Percentiles rank a stretch among this genome's conserved stretches.
Conservation (phyloP, 2,797 vertebrate species). For the Urosaurus nigricauda region DNA sequence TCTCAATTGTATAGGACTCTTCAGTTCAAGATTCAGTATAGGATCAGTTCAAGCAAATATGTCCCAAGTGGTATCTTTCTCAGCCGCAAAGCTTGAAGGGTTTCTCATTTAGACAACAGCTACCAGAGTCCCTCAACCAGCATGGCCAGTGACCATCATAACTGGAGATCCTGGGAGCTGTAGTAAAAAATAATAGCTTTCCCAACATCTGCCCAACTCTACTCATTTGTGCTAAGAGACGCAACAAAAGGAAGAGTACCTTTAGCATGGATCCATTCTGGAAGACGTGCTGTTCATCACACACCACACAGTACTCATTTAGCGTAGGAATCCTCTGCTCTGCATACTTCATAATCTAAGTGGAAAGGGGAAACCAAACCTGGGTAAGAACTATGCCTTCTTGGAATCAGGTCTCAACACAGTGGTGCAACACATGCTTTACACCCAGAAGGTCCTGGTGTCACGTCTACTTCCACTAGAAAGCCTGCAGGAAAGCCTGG, state of each 20-base stretch:
- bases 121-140: background rate
- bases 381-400: fast-evolving
- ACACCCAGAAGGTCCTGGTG: background rate
- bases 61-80: background rate
- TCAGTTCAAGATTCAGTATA: background rate
- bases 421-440: background rate
- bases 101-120: background rate
- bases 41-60: background rate
- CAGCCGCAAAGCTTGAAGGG: background rate
- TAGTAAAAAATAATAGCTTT: background rate
- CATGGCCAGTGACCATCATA: background rate
- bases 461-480: background rate
- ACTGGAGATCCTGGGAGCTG: background rate
- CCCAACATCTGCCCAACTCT: no score
- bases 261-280: conserved; percentile 99
- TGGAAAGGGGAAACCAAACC: fast-evolving
- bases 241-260: conserved; percentile 73
- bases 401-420: fast-evolving
- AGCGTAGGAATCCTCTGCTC: conserved; percentile 97
- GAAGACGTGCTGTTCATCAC: conserved; percentile 98
- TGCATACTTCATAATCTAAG: conserved; percentile 98
- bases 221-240: no score
- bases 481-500: background rate
- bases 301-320: conserved; percentile 99
- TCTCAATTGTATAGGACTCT: background rate